These are phyloP conservation scores for Eleutherodactylus coqui DNA, from an alignment of 2,797 vertebrate genomes.

Conservation along the genomic window DNA sequence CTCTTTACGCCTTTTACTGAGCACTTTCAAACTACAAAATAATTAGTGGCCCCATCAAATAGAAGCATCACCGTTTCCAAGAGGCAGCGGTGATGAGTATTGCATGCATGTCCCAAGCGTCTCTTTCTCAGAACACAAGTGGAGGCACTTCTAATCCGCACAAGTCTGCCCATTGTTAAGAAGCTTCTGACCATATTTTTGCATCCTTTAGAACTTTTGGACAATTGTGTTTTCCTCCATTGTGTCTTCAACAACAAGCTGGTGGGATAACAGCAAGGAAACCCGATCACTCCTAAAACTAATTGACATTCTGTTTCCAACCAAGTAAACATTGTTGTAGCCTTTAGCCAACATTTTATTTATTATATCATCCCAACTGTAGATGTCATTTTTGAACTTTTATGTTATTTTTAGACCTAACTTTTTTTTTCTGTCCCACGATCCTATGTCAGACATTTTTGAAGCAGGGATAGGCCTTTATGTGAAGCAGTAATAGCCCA, in stretches of 20 bases:
- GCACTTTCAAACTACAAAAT: slow-evolving; percentile 78
- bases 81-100: slow-evolving; percentile 64
- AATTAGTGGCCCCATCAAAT: slow-evolving; percentile 74
- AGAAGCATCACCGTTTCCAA: slow-evolving; percentile 64
- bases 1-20: slow-evolving; percentile 77
- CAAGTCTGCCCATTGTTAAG: slow-evolving; percentile 58
- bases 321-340: background rate
- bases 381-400: background rate
- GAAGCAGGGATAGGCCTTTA: slow-evolving; percentile 65
- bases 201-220: slow-evolving; percentile 51
- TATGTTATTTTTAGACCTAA: background rate
- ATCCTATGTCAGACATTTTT: slow-evolving; percentile 46
- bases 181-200: slow-evolving; percentile 53
- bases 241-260: slow-evolving; percentile 31
- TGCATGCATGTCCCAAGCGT: slow-evolving; percentile 61
- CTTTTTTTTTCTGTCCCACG: slow-evolving; percentile 19
- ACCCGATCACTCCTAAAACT: slow-evolving; percentile 10
- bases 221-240: slow-evolving; percentile 43
- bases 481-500: slow-evolving; percentile 32
- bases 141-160: slow-evolving; percentile 60
- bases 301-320: background rate
- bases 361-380: background rate
- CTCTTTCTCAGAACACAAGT: slow-evolving; percentile 64
- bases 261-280: slow-evolving; percentile 26
- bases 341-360: background rate